phyloP scores from a whole-genome alignment of 2,113 vertebrate species.

The Ochotona curzoniae region DNA sequence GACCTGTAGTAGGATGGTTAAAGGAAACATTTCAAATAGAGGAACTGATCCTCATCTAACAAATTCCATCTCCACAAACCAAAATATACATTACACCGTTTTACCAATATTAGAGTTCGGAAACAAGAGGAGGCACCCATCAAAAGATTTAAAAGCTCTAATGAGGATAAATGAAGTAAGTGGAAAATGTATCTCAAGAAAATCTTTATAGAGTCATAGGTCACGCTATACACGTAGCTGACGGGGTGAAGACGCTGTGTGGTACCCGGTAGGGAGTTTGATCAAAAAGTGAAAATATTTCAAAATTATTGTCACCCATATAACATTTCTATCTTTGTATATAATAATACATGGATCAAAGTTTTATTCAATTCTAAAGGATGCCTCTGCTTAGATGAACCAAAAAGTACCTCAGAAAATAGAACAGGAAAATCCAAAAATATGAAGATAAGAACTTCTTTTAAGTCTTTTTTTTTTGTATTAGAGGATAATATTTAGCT shows the following conservation, averaged over 20 bases:
- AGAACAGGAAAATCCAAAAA: background rate
- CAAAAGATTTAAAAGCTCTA: slow-evolving; percentile 51
- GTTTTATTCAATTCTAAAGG: background rate
- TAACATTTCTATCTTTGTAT: slow-evolving; percentile 56
- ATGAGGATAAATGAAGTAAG: background rate
- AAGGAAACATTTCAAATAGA: slow-evolving; percentile 30
- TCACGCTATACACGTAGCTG: slow-evolving; percentile 14
- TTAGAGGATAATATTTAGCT: slow-evolving; percentile 60
- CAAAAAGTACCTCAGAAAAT: slow-evolving; percentile 41
- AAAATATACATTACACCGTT: background rate
- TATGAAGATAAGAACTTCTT: slow-evolving; percentile 15
- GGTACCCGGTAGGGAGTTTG: slow-evolving; percentile 16
- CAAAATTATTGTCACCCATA: slow-evolving; percentile 62
- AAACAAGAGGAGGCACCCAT: slow-evolving; percentile 59
- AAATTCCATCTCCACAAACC: background rate
- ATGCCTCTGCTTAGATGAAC: slow-evolving; percentile 11
- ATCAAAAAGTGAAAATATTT: slow-evolving; percentile 56
- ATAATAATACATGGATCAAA: slow-evolving; percentile 37
- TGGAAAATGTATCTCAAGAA: slow-evolving; percentile 39
- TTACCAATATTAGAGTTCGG: background rate
- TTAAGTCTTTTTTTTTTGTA: slow-evolving; percentile 16
- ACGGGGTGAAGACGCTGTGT: background rate
- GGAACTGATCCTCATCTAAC: background rate
- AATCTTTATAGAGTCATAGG: slow-evolving; percentile 23
- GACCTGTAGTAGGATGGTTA: background rate